Base-by-base conservation (phyloP, 2,888 invertebrate species). In the Lochmaea crataegi region DNA sequence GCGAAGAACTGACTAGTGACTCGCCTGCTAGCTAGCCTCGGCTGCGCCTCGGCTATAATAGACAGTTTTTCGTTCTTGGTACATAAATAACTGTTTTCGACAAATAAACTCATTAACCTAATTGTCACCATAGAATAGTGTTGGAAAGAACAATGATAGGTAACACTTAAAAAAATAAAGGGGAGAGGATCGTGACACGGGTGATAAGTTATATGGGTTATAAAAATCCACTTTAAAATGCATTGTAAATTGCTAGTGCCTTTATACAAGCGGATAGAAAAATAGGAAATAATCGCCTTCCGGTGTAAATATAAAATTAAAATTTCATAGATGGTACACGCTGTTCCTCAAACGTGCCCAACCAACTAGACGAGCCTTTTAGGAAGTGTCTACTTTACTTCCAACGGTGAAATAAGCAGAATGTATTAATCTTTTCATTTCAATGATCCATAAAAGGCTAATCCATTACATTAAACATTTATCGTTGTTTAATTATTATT, bases 261-360 rank as follows among this genome's bases (percentile, higher is more conserved):
- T 18, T 6, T 41, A 63, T 16, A 42, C 16, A 42, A 63, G 42
- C 56, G 69, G 56, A 64, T 69, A 42, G 42, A 69, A 63, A 69
- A 69, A 64, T 63, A 69, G 69, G 69, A 69, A 69, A 64, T 69
- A 69, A 69, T 69, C 56, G 63, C 63, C 63, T 69, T 69, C 69
- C 69, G 69, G 69, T 69, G 42, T 18, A 51, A 42, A 42, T 32
- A 64, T 56, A 64, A 69, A 69, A 69, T 69, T 63, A 69, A 69
- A 69, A 69, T 69, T 69, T 69, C 63, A 64, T 61, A 69, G 69
- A 48, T 56, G 42, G 63, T 69, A 56, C 69, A 68, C 53, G 56
- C 41, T 64, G 69, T 69, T 69, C 63, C 63, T 56, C 69, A 69
- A 69, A 63, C 69, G 69, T 69, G 69, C 69, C 18, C 63, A 45